Evolutionary conservation across 2,113 vertebrate species (phyloP).

Genomic region (Macquaria australasica): DNA sequence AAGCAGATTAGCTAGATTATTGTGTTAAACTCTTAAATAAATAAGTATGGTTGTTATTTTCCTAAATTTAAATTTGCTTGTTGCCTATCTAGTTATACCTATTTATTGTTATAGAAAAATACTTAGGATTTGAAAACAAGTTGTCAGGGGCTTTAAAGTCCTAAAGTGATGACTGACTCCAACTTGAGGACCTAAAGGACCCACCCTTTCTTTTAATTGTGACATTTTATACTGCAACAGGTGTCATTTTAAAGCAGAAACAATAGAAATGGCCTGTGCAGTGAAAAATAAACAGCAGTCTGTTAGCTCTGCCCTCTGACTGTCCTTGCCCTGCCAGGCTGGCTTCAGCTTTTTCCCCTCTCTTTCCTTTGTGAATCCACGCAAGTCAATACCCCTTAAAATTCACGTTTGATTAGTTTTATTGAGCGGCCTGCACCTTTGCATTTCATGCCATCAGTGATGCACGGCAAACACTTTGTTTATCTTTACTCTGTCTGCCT

Average conservation of each 20-base stretch:
- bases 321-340: slow-evolving; percentile 52
- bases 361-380: slow-evolving; percentile 42
- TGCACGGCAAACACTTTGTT: slow-evolving; percentile 53
- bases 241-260: background rate
- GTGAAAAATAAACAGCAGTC: slow-evolving; percentile 1
- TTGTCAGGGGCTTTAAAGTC: background rate
- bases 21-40: background rate
- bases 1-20: background rate
- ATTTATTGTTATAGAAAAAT: background rate
- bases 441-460: slow-evolving; percentile 51
- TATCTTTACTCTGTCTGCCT: slow-evolving; percentile 46
- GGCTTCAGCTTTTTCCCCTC: slow-evolving; percentile 26
- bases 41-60: too few relatives aligned
- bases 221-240: background rate
- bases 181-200: background rate
- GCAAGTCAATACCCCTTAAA: slow-evolving; percentile 75
- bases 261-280: background rate
- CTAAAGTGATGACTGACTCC: background rate
- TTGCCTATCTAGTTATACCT: background rate
- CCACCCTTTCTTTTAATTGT: background rate
- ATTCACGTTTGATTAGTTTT: slow-evolving; percentile 78
- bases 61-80: too few relatives aligned
- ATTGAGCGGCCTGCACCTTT: slow-evolving; percentile 73
- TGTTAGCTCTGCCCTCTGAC: slow-evolving; percentile 43
- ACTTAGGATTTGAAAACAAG: background rate